Percentiles rank a stretch among this genome's conserved stretches.
These are phyloP conservation scores for Megaptera novaeangliae DNA, from an alignment of 2,113 vertebrate species.

Conservation along the genomic window DNA sequence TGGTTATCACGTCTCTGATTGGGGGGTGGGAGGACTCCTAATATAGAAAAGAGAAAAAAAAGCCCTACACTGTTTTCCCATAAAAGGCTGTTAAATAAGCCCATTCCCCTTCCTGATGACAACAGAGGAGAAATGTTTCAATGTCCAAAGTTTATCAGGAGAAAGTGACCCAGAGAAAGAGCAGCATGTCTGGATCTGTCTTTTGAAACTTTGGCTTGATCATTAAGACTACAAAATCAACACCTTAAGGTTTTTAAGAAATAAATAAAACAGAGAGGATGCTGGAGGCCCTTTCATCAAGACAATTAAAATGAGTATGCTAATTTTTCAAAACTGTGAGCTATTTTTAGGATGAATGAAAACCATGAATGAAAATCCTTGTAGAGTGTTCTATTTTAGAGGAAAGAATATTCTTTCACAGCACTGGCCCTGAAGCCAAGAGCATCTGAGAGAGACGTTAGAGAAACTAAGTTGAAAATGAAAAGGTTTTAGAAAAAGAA, in stretches of 20 bases:
- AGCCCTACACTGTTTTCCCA: background rate
- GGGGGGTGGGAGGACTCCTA: background rate
- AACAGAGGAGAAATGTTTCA: slow-evolving; percentile 47
- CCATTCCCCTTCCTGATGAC: background rate
- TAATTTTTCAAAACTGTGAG: background rate
- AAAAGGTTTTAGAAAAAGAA: slow-evolving; percentile 2
- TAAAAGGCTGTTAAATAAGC: slow-evolving; percentile 39
- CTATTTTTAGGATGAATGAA: slow-evolving; percentile 18
- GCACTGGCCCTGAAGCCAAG: background rate
- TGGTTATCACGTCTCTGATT: background rate
- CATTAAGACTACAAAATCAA: background rate
- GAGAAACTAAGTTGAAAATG: background rate
- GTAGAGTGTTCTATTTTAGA: background rate
- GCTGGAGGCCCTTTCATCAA: background rate
- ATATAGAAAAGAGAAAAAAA: background rate
- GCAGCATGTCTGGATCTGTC: background rate
- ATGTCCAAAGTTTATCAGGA: slow-evolving; percentile 53
- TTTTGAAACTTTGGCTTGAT: background rate
- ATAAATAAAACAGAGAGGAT: background rate
- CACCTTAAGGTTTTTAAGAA: background rate
- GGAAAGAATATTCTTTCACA: background rate
- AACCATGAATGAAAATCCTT: background rate
- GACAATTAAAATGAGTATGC: background rate
- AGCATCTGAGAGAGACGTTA: background rate
- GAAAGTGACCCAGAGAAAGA: slow-evolving; percentile 35